phyloP scores from a whole-genome alignment of 2,888 invertebrate species.

The Phania funesta region DNA sequence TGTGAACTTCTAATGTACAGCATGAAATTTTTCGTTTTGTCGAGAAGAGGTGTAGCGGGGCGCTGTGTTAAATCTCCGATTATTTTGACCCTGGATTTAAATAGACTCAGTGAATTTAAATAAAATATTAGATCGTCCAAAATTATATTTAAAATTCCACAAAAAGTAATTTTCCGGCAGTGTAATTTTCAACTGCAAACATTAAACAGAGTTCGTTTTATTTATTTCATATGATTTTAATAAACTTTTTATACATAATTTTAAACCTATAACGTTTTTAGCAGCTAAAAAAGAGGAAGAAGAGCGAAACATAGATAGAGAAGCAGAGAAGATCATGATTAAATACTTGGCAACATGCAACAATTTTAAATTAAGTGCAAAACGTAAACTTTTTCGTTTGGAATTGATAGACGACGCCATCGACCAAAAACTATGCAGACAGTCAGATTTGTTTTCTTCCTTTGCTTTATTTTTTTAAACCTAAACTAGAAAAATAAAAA shows the following conservation, averaged over 20 bases:
- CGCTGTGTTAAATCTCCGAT: too few species aligned
- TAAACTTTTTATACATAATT: background rate
- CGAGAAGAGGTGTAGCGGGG: too few species aligned
- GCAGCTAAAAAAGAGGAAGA: slow-evolving; percentile 15
- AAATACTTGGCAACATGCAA: slow-evolving; percentile 67
- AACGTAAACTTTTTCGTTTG: slow-evolving; percentile 60
- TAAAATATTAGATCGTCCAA: too few species aligned
- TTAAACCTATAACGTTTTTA: slow-evolving; percentile 4
- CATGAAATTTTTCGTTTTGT: too few species aligned
- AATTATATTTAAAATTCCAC: too few species aligned
- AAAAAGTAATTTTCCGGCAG: too few species aligned
- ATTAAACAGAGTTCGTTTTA: background rate
- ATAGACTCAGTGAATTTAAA: too few species aligned
- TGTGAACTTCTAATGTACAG: too few species aligned
- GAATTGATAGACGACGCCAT: slow-evolving; percentile 63
- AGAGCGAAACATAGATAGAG: slow-evolving; percentile 2
- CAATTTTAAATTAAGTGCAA: slow-evolving; percentile 62
- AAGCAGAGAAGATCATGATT: slow-evolving; percentile 49
- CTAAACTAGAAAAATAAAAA: slow-evolving; percentile 39
- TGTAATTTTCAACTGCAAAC: background rate
- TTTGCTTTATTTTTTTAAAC: slow-evolving; percentile 4
- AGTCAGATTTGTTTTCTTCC: slow-evolving; percentile 32
- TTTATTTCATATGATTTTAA: slow-evolving; percentile 4
- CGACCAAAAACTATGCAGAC: slow-evolving; percentile 65
- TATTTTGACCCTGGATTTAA: too few species aligned